These are phyloP conservation scores for Rhopalosiphum nymphaeae DNA, from an alignment of 2,888 invertebrate genomes.

Conservation along the genomic window DNA sequence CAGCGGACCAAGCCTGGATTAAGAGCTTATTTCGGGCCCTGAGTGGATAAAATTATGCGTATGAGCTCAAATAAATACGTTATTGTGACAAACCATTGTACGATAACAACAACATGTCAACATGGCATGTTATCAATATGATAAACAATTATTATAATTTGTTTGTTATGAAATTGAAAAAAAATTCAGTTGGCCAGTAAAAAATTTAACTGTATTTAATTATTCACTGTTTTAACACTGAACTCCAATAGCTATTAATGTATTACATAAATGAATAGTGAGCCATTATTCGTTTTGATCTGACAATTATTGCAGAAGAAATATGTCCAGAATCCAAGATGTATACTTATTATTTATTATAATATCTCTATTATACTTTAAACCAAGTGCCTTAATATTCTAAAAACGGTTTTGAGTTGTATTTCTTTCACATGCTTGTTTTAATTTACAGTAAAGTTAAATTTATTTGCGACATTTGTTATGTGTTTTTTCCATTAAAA, in stretches of 20 bases:
- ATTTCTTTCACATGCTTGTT: background rate
- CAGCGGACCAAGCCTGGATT: background rate
- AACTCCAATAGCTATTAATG: background rate
- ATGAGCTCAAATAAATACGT: slow-evolving; percentile 24
- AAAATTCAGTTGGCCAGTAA: background rate
- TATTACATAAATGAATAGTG: background rate
- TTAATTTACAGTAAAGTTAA: background rate
- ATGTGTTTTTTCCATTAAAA: background rate
- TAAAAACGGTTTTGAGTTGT: background rate
- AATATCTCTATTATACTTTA: background rate
- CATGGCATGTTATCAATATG: background rate
- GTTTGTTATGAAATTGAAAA: background rate
- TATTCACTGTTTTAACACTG: background rate
- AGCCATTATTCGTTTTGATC: background rate
- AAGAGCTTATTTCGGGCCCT: background rate
- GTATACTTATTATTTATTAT: background rate
- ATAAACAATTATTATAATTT: slow-evolving; percentile 10
- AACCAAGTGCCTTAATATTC: background rate
- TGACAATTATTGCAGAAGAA: background rate
- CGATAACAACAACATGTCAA: background rate
- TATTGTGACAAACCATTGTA: slow-evolving; percentile 33
- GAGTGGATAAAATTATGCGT: background rate
- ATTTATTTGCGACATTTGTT: background rate
- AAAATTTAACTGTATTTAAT: background rate
- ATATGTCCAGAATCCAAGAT: background rate